These are phyloP conservation scores for Microctenopoma steveboyesi DNA, from an alignment of 2,797 vertebrate species.

Conservation along the genomic window DNA sequence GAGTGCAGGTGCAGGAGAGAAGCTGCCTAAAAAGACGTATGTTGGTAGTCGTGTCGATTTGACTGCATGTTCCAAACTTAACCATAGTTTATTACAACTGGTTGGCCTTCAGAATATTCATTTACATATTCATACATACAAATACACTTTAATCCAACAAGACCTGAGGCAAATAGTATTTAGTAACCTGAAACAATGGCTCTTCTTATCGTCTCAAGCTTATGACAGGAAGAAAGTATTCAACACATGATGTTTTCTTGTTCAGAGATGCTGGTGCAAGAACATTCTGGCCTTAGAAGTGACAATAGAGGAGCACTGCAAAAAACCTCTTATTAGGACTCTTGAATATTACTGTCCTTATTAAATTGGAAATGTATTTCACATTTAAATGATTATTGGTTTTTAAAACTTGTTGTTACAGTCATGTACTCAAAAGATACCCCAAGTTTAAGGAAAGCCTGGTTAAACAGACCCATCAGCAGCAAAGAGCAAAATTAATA, in stretches of 20 bases:
- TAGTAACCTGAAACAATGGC: background rate
- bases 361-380: conserved; percentile 3
- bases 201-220: conserved; percentile 3
- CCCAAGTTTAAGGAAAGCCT: too few relatives aligned
- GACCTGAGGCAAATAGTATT: conserved; percentile 9
- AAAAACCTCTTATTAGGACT: conserved; percentile 14
- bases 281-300: conserved; percentile 30
- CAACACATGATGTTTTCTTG: conserved; percentile 17
- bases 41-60: background rate
- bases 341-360: conserved; percentile 13
- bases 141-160: background rate
- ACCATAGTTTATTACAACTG: background rate
- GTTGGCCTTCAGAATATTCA: conserved; percentile 8
- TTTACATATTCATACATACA: background rate
- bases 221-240: background rate
- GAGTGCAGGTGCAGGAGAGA: background rate
- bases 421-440: too few relatives aligned
- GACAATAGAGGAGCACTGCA: conserved; percentile 13
- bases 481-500: conserved; percentile 14
- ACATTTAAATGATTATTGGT: conserved; percentile 2
- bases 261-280: conserved; percentile 3
- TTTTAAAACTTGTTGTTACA: too few relatives aligned
- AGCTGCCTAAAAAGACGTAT: background rate
- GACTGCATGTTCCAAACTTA: background rate
- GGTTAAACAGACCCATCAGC: too few relatives aligned